phyloP scores from a whole-genome alignment of 2,797 vertebrate species.

The Characodon lateralis region DNA sequence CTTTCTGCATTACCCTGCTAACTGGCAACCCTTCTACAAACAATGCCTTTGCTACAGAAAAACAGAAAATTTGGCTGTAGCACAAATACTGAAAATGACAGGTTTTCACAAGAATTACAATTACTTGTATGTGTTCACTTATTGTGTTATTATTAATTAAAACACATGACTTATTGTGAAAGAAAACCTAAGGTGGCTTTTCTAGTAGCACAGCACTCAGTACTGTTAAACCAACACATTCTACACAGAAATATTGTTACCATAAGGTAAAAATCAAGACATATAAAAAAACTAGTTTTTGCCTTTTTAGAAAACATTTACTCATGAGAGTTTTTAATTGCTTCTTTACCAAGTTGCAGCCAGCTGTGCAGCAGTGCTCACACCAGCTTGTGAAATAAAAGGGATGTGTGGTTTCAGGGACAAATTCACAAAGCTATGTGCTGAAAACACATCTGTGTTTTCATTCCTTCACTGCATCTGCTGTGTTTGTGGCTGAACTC shows the following conservation, averaged over 20 bases:
- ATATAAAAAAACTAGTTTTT: no score
- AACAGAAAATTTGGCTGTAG: not conserved
- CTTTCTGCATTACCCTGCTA: not conserved
- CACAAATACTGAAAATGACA: not conserved
- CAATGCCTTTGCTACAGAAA: not conserved
- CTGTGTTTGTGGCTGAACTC: no score
- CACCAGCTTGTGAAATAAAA: not conserved
- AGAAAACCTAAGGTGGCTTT: not conserved
- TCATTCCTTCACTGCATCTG: no score
- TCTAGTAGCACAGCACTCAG: no score
- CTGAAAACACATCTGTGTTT: not conserved
- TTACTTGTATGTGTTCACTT: not conserved
- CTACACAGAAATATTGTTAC: no score
- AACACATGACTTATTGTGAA: not conserved
- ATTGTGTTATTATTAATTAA: not conserved
- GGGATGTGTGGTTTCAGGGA: not conserved
- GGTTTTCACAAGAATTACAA: not conserved
- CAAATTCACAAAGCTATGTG: not conserved
- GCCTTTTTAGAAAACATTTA: no score
- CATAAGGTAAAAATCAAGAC: no score
- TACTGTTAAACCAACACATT: no score
- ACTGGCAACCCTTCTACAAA: not conserved
- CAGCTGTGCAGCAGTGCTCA: not conserved
- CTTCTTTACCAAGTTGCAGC: not conserved
- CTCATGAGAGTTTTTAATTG: not conserved